phyloP scores from a whole-genome alignment of 1,140 invertebrate genomes.

The Zaprionus capensis region DNA sequence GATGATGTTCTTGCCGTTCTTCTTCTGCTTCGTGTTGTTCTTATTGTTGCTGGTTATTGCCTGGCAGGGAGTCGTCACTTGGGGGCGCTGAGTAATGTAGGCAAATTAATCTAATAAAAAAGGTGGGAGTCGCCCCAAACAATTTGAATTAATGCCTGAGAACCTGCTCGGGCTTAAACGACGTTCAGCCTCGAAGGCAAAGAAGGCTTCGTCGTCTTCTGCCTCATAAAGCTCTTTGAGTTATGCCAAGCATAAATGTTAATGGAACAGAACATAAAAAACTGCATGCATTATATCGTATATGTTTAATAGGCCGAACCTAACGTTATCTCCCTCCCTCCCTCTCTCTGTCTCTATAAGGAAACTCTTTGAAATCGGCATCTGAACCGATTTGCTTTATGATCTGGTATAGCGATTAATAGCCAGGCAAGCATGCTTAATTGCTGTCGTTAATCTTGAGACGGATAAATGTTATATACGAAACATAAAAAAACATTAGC shows the following conservation, averaged over 20 bases:
- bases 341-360: not conserved
- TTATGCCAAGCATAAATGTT: conserved; percentile 4
- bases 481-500: not conserved
- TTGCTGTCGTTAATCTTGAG: conserved; percentile 1
- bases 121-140: conserved; percentile 62
- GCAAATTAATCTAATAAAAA: conserved; percentile 81
- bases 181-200: not conserved
- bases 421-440: not conserved
- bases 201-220: not conserved
- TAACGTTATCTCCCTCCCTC: not conserved
- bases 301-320: not conserved
- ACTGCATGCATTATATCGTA: not conserved
- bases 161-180: not conserved
- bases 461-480: not conserved
- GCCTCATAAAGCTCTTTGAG: not conserved
- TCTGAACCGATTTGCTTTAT: conserved; percentile 3
- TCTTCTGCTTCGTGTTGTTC: not conserved
- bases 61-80: conserved; percentile 58
- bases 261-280: not conserved
- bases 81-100: conserved; percentile 63
- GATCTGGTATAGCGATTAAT: not conserved
- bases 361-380: not conserved
- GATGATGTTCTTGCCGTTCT: conserved; percentile 50
- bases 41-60: conserved; percentile 33
- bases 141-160: conserved; percentile 20